phyloP scores from a whole-genome alignment of 2,888 invertebrate species.

The Selenia dentaria region DNA sequence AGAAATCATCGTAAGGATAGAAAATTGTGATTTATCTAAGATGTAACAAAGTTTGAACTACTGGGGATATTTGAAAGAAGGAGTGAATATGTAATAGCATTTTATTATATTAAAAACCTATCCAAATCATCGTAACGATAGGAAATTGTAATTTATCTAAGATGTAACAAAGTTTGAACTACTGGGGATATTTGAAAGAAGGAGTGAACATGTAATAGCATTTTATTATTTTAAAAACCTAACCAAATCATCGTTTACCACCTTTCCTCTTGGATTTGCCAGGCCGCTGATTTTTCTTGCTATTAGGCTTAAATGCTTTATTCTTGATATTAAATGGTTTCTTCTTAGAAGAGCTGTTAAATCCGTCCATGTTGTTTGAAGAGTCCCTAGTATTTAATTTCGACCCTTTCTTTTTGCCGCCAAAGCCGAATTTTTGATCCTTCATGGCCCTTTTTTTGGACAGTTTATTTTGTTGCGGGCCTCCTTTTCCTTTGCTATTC shows the following conservation, averaged over 20 bases:
- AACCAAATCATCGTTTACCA: conserved; percentile 55
- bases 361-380: conserved; percentile 87
- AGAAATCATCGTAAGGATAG: too few relatives aligned
- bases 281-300: conserved; percentile 76
- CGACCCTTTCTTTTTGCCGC: conserved; percentile 96
- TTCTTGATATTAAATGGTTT: conserved; percentile 68
- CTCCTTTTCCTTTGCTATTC: conserved; percentile 51
- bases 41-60: too few relatives aligned
- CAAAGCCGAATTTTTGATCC: conserved; percentile 96
- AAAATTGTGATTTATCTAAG: too few relatives aligned
- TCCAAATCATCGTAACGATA: too few relatives aligned
- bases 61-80: too few relatives aligned
- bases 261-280: conserved; percentile 82
- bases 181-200: too few relatives aligned
- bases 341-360: conserved; percentile 70
- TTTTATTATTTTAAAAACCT: background rate
- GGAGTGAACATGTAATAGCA: background rate
- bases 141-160: too few relatives aligned
- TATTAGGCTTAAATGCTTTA: conserved; percentile 67
- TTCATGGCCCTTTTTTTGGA: conserved; percentile 86
- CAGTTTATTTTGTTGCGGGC: conserved; percentile 63
- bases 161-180: too few relatives aligned
- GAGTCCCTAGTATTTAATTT: conserved; percentile 95
- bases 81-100: background rate
- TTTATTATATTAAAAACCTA: background rate